Conservation (phyloP, 1,140 invertebrate species). For the Saccostrea glomerata region DNA sequence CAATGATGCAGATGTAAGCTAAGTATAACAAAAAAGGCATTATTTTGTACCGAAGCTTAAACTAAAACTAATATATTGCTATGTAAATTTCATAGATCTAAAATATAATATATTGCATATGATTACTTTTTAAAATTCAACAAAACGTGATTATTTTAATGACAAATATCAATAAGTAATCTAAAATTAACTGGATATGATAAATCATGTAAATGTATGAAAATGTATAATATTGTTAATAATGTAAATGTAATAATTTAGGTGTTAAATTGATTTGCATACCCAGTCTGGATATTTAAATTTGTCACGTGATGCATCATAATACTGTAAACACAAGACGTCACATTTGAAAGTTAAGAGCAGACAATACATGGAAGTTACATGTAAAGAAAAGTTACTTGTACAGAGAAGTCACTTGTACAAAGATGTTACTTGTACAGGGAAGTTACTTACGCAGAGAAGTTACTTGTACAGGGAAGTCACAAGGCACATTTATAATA, state of each 20-base stretch:
- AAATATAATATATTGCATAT: background rate
- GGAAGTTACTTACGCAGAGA: background rate
- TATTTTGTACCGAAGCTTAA: background rate
- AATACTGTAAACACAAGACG: background rate
- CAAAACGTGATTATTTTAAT: background rate
- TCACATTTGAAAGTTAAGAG: background rate
- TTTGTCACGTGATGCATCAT: background rate
- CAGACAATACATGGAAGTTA: background rate
- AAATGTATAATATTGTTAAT: background rate
- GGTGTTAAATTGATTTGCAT: background rate
- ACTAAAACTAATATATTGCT: background rate
- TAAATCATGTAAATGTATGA: no score
- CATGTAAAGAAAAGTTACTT: background rate
- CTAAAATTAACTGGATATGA: no score
- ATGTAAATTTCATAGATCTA: background rate
- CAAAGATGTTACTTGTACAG: no score
- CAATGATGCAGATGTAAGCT: background rate
- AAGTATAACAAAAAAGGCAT: background rate
- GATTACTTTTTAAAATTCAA: background rate
- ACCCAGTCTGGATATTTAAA: constrained; percentile 20
- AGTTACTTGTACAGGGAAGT: no score
- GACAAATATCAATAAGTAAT: no score
- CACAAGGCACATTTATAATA: no score
- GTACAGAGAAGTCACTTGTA: no score
- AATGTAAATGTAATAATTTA: background rate